Evolutionary conservation across 2,113 vertebrate species (phyloP).

Genomic region (Emydura subglobosa): DNA sequence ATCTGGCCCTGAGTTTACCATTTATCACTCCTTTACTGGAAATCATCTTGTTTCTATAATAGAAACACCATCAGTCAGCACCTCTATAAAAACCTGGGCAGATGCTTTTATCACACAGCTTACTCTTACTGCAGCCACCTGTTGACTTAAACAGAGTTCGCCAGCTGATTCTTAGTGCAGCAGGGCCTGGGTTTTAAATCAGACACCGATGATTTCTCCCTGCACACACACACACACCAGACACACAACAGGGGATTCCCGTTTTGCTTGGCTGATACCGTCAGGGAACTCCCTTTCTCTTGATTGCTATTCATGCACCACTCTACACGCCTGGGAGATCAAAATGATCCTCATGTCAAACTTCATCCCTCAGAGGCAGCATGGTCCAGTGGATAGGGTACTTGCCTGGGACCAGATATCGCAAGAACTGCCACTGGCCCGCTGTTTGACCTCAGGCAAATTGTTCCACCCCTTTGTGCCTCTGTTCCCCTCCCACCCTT

Average conservation of each 20-base stretch:
- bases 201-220: not conserved
- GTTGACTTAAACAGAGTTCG: not conserved
- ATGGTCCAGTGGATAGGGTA: not conserved
- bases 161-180: not conserved
- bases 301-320: not conserved
- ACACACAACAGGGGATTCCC: not conserved
- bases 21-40: rapidly evolving
- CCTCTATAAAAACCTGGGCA: not conserved
- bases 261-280: not conserved
- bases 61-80: not conserved
- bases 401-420: too few species aligned
- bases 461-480: not conserved
- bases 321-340: not conserved
- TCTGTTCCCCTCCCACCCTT: not conserved
- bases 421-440: not conserved
- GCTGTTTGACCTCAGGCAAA: not conserved
- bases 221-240: not conserved
- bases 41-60: not conserved
- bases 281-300: not conserved
- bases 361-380: not conserved
- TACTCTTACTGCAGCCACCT: not conserved
- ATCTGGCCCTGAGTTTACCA: not conserved
- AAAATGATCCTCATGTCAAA: not conserved
- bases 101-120: not conserved
- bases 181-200: not conserved